Conservation (phyloP, 2,888 invertebrate genomes). For the Dynastes maya region DNA sequence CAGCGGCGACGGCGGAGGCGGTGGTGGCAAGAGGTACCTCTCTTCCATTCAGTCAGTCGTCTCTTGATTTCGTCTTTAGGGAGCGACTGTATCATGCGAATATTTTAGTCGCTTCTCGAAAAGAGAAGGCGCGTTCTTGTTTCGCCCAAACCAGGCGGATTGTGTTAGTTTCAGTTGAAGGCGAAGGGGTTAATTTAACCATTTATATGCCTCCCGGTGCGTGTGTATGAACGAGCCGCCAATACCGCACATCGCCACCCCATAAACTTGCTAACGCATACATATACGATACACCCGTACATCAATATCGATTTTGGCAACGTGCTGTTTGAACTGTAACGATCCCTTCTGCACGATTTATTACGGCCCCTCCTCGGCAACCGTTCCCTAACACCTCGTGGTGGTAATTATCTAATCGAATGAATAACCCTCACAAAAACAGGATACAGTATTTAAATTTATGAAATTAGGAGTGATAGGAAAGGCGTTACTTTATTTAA, state of each 20-base stretch:
- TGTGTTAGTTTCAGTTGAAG: not conserved
- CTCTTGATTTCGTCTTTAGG: not conserved
- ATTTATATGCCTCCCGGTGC: conserved; percentile 28
- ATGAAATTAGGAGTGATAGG: too few species aligned
- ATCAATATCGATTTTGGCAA: conserved; percentile 22
- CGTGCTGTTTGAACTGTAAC: conserved; percentile 16
- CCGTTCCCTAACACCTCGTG: not conserved
- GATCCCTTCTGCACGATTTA: conserved; percentile 5
- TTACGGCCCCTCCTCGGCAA: too few species aligned
- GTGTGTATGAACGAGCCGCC: conserved; percentile 7
- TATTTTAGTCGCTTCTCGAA: not conserved
- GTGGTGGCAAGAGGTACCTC: not conserved
- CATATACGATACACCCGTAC: not conserved
- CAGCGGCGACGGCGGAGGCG: too few species aligned
- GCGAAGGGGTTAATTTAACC: conserved; percentile 35
- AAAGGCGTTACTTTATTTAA: too few species aligned
- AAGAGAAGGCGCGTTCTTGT: not conserved
- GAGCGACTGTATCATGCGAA: conserved; percentile 4
- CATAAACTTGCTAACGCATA: conserved; percentile 6
- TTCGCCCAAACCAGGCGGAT: not conserved
- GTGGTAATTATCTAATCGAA: conserved; percentile 6
- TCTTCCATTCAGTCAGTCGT: conserved; percentile 36
- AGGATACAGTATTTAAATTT: too few species aligned
- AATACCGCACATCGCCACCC: not conserved
- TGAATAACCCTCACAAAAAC: not conserved